These are phyloP conservation scores for Calypte anna DNA, from an alignment of 2,113 vertebrate genomes.

Conservation along the genomic window DNA sequence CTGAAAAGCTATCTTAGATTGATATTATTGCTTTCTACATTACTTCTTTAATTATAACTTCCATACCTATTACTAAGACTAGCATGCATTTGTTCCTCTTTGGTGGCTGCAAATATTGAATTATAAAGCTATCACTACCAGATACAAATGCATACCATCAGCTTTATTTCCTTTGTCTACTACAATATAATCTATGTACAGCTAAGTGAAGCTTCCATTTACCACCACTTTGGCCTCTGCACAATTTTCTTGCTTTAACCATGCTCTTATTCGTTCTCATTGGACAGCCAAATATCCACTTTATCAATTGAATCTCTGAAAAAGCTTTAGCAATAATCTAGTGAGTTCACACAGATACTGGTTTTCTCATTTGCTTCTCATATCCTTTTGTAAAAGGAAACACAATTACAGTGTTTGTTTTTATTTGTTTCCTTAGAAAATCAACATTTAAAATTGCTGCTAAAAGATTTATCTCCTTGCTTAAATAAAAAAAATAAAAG, in stretches of 20 bases:
- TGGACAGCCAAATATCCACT: background rate
- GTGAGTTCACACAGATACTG: background rate
- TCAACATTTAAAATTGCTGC: background rate
- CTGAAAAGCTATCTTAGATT: background rate
- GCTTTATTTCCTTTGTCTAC: slow-evolving; percentile 19
- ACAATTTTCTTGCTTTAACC: background rate
- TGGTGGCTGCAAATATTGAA: slow-evolving; percentile 32
- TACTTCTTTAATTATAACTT: background rate
- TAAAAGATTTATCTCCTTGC: background rate
- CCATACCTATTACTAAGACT: background rate
- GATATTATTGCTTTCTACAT: background rate
- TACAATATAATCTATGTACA: background rate
- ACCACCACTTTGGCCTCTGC: background rate
- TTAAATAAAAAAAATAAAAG: background rate
- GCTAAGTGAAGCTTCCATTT: slow-evolving; percentile 21
- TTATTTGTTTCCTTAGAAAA: background rate
- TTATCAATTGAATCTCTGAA: background rate
- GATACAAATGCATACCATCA: background rate
- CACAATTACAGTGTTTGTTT: background rate
- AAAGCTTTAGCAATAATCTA: background rate
- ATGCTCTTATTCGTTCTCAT: background rate
- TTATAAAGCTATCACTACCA: slow-evolving; percentile 33
- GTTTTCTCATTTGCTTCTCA: background rate
- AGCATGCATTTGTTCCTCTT: background rate
- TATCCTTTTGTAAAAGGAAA: background rate